Conservation (phyloP, 1,140 invertebrate genomes). For the Drosophila biarmipes region DNA sequence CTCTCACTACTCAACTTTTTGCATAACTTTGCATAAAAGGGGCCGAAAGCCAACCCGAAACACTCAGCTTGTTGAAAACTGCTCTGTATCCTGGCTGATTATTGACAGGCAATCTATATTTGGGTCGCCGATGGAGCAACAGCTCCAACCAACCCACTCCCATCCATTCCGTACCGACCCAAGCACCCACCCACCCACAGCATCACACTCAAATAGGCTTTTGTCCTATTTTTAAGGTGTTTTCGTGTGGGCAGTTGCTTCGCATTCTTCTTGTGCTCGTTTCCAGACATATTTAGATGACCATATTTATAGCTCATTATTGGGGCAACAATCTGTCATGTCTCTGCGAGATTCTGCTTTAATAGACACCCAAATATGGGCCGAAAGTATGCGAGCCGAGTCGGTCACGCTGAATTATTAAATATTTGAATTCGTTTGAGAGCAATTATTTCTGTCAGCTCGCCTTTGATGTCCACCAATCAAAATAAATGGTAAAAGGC, state of each 20-base stretch:
- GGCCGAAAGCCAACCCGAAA: slow-evolving; percentile 3
- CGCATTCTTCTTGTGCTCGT: slow-evolving; percentile 36
- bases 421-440: neutral
- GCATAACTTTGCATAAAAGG: slow-evolving; percentile 43
- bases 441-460: slow-evolving; percentile 1
- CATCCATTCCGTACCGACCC: slow-evolving; percentile 8
- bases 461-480: slow-evolving; percentile 2
- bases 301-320: slow-evolving; percentile 69
- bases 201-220: slow-evolving; percentile 57
- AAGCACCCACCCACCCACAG: slow-evolving; percentile 21
- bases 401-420: slow-evolving; percentile 26
- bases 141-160: slow-evolving; percentile 11
- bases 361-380: slow-evolving; percentile 67
- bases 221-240: slow-evolving; percentile 74
- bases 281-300: slow-evolving; percentile 50
- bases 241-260: slow-evolving; percentile 26
- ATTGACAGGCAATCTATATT: slow-evolving; percentile 54
- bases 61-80: slow-evolving; percentile 45
- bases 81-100: slow-evolving; percentile 49
- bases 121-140: slow-evolving; percentile 36
- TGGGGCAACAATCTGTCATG: slow-evolving; percentile 56
- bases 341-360: slow-evolving; percentile 47
- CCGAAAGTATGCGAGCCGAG: slow-evolving; percentile 19
- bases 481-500: neutral
- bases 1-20: slow-evolving; percentile 2